These are phyloP conservation scores for Drosophila diplacantha DNA, from an alignment of 2,888 invertebrate species.

Conservation along the genomic window DNA sequence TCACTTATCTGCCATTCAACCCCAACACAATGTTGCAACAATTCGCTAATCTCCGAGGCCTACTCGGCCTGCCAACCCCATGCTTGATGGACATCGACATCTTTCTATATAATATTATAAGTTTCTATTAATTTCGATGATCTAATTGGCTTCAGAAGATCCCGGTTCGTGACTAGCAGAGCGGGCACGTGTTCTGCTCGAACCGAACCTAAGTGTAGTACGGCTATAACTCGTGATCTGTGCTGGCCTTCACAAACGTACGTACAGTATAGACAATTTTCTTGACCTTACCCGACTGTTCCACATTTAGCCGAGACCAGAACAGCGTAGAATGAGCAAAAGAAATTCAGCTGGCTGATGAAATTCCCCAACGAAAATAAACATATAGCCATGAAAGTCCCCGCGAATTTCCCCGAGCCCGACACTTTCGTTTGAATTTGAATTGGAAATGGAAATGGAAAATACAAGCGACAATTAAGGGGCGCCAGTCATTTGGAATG, in stretches of 20 bases:
- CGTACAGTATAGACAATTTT: conserved; percentile 17
- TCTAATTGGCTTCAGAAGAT: conserved; percentile 31
- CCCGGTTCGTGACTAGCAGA: conserved; percentile 19
- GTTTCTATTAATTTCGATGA: conserved; percentile 22
- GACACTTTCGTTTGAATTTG: conserved; percentile 28
- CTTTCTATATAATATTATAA: not conserved
- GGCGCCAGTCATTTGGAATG: conserved; percentile 43
- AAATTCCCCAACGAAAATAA: conserved; percentile 39
- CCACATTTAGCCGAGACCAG: conserved; percentile 22
- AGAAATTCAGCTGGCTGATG: conserved; percentile 45
- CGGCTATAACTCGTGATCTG: conserved; percentile 26
- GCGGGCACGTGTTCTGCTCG: conserved; percentile 26
- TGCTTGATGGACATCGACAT: not conserved
- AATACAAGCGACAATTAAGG: conserved; percentile 29
- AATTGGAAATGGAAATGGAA: conserved; percentile 15
- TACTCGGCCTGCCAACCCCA: conserved; percentile 2
- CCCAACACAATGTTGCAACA: conserved; percentile 14
- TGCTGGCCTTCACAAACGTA: conserved; percentile 14
- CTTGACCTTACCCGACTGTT: conserved; percentile 41
- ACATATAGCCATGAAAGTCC: conserved; percentile 28
- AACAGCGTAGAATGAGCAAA: conserved; percentile 8
- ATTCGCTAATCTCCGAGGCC: conserved; percentile 14
- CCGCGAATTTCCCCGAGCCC: conserved; percentile 18
- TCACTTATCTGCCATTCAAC: conserved; percentile 3
- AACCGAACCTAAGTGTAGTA: conserved; percentile 4